These are phyloP conservation scores for Oriolus oriolus DNA, from an alignment of 2,113 vertebrate species.

Conservation along the genomic window DNA sequence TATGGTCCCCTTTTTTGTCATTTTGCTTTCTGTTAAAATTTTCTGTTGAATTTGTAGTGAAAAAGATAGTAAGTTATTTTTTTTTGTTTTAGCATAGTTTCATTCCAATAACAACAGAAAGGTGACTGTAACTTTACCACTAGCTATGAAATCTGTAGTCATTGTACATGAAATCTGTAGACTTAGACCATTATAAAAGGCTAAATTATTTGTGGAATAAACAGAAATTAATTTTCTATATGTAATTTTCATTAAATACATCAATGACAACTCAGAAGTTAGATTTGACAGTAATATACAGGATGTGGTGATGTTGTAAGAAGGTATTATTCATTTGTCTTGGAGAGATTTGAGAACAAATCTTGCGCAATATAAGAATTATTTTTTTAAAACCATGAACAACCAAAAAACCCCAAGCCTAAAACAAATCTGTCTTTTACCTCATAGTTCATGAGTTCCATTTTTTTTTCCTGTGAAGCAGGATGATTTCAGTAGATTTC, in stretches of 20 bases:
- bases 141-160: not conserved
- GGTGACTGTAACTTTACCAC: not conserved
- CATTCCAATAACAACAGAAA: not conserved
- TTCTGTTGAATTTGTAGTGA: not conserved
- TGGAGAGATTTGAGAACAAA: not conserved
- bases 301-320: constrained; percentile 16
- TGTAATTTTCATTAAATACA: not conserved
- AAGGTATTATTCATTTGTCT: constrained; percentile 27
- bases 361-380: not conserved
- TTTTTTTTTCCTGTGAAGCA: not conserved
- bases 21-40: not conserved
- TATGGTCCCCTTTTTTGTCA: not conserved
- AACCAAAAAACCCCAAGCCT: not conserved
- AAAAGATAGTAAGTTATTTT: not conserved
- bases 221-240: not conserved
- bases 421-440: not conserved
- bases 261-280: not conserved
- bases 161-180: not conserved
- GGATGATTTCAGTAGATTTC: not conserved
- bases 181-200: not conserved
- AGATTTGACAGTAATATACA: not conserved
- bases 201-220: not conserved
- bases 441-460: not conserved
- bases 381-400: too few relatives aligned
- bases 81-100: not conserved